Evolutionary conservation across 64 coral and sea anemone species (phyloP).

Genomic region (Pocillopora verrucosa): DNA sequence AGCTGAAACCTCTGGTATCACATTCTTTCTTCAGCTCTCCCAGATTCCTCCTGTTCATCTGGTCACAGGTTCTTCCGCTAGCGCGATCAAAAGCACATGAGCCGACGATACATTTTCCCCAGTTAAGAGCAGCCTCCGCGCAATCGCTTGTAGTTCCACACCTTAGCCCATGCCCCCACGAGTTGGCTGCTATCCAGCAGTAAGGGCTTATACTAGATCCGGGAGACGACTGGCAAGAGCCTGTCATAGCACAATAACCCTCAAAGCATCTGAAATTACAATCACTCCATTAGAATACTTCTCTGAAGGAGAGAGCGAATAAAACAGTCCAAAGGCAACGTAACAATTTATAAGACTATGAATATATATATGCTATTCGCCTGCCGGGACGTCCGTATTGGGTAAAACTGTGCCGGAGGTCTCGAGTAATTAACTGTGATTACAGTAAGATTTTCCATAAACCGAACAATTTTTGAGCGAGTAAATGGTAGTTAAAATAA

Average conservation of each 20-base stretch:
- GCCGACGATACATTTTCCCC: not conserved
- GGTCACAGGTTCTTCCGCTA: not conserved
- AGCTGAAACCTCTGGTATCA: not conserved
- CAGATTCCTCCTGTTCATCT: not conserved
- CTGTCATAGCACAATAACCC: not conserved
- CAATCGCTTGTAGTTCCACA: not conserved
- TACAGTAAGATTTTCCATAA: too few species aligned
- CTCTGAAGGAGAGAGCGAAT: too few species aligned
- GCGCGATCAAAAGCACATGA: not conserved
- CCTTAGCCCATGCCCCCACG: not conserved
- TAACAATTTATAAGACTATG: too few species aligned
- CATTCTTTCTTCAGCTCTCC: slow-evolving; percentile 1
- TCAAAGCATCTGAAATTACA: not conserved
- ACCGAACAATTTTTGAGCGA: too few species aligned
- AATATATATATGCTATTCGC: too few species aligned
- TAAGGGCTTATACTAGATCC: not conserved
- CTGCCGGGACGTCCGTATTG: too few species aligned
- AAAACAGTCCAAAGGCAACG: too few species aligned
- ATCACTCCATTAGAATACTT: too few species aligned
- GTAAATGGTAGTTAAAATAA: too few species aligned
- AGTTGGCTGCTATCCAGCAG: not conserved
- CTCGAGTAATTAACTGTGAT: too few species aligned
- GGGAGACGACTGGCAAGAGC: not conserved
- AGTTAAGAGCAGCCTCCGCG: not conserved
- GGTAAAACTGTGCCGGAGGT: too few species aligned